A percentile compares a stretch with the other conserved stretches of the same genome.
Evolutionary conservation across 1,140 invertebrate species (phyloP).

Genomic region (Bombus huntii): DNA sequence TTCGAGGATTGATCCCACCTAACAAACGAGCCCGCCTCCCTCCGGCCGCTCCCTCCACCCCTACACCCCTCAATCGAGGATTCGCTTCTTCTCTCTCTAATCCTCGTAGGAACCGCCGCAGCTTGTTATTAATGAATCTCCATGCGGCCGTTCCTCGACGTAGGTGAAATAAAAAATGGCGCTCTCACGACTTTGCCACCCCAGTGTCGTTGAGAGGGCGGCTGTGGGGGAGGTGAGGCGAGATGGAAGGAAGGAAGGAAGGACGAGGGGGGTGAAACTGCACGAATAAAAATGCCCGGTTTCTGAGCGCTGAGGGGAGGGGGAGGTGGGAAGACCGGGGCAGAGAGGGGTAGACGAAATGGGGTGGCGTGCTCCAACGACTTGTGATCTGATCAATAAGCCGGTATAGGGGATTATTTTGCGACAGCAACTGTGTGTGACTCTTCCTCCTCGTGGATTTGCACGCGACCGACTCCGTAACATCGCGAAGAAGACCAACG

Average conservation of each 20-base stretch:
- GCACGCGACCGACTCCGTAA: neutral
- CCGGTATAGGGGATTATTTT: conserved; percentile 78
- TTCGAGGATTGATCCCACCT: conserved; percentile 48
- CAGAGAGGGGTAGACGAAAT: conserved; percentile 65
- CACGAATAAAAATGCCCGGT: conserved; percentile 81
- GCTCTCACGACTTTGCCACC: conserved; percentile 71
- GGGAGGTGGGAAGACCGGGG: conserved; percentile 36
- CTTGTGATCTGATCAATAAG: conserved; percentile 81
- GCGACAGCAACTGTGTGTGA: conserved; percentile 67
- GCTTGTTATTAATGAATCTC: conserved; percentile 76
- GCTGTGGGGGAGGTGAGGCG: conserved; percentile 65
- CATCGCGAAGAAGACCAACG: neutral
- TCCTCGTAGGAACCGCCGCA: conserved; percentile 68
- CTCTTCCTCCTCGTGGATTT: conserved; percentile 43
- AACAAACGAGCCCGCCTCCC: conserved; percentile 42
- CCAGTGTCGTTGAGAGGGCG: conserved; percentile 70
- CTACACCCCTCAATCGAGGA: neutral
- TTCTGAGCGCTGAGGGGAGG: conserved; percentile 64
- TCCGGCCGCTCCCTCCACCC: neutral
- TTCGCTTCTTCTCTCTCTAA: conserved; percentile 57
- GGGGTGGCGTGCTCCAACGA: conserved; percentile 78
- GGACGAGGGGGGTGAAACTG: conserved; percentile 71
- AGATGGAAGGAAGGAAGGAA: conserved; percentile 54
- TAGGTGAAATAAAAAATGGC: conserved; percentile 75
- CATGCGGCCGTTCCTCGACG: conserved; percentile 63